Evolutionary conservation across 2,888 invertebrate species (phyloP).

Genomic region (Tenthredo amoena): DNA sequence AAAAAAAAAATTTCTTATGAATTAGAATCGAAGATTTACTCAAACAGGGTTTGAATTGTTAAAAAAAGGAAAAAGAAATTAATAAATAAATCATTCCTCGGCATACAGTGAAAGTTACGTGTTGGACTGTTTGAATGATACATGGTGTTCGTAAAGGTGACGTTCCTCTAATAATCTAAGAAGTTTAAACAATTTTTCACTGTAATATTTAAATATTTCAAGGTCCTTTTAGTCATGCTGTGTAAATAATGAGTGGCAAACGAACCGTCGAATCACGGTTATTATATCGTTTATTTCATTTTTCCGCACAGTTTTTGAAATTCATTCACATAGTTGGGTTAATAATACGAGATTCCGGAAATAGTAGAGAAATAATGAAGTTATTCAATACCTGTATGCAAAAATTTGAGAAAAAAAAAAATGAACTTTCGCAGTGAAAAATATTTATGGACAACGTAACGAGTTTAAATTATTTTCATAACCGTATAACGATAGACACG

Average conservation of each 20-base stretch:
- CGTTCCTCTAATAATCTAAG: conserved; percentile 17
- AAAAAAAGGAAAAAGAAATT: not conserved
- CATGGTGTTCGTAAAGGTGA: conserved; percentile 15
- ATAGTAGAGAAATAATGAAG: not conserved
- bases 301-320: not conserved
- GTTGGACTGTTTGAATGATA: not conserved
- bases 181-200: conserved; percentile 13
- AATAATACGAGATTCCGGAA: not conserved
- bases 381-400: not conserved
- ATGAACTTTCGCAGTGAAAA: not conserved
- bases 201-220: not conserved
- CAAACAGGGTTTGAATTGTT: not conserved
- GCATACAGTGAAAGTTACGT: not conserved
- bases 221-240: not conserved
- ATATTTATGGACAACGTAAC: not conserved
- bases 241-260: not conserved
- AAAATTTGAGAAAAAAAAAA: not conserved
- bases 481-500: not conserved
- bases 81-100: conserved; percentile 2
- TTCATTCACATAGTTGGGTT: not conserved
- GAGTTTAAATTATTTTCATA: conserved; percentile 19
- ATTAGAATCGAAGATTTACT: not conserved
- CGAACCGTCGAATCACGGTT: not conserved
- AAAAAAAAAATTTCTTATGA: too few species aligned
- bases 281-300: not conserved